phyloP scores from a whole-genome alignment of 2,888 invertebrate species.

The Oscheius sp. region DNA sequence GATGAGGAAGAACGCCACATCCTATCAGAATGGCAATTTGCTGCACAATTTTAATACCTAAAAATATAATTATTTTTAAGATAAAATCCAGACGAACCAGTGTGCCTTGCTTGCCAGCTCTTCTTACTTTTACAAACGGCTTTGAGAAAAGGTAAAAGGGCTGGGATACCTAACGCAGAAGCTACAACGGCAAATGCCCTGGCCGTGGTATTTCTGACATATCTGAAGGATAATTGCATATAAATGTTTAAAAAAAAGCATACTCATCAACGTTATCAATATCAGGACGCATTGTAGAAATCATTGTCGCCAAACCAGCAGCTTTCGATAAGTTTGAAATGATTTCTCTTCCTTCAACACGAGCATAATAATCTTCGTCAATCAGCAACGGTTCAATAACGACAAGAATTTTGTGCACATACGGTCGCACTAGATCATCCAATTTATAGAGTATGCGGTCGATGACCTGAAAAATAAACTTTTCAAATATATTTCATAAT shows the following conservation, averaged over 20 bases:
- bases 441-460: slow-evolving; percentile 97
- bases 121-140: slow-evolving; percentile 99
- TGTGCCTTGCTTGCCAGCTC: slow-evolving; percentile 97
- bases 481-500: background rate
- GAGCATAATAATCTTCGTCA: slow-evolving; percentile 99
- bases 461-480: slow-evolving; percentile 77
- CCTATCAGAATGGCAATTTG: slow-evolving; percentile 99
- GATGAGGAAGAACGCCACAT: slow-evolving; percentile 96
- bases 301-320: slow-evolving; percentile 99
- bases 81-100: slow-evolving; percentile 77
- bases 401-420: slow-evolving; percentile 98
- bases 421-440: slow-evolving; percentile 97
- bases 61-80: slow-evolving; percentile 3
- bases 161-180: slow-evolving; percentile 96
- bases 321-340: slow-evolving; percentile 96
- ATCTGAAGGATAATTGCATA: too few species aligned
- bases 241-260: slow-evolving; percentile 35
- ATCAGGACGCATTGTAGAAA: slow-evolving; percentile 99
- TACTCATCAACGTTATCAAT: slow-evolving; percentile 86
- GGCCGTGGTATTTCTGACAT: slow-evolving; percentile 98
- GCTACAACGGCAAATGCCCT: slow-evolving; percentile 99
- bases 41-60: slow-evolving; percentile 96
- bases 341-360: slow-evolving; percentile 96
- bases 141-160: slow-evolving; percentile 92
- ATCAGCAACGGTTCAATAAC: slow-evolving; percentile 98